phyloP scores from a whole-genome alignment of 2,797 vertebrate genomes.

The Chrysocyon brachyurus region DNA sequence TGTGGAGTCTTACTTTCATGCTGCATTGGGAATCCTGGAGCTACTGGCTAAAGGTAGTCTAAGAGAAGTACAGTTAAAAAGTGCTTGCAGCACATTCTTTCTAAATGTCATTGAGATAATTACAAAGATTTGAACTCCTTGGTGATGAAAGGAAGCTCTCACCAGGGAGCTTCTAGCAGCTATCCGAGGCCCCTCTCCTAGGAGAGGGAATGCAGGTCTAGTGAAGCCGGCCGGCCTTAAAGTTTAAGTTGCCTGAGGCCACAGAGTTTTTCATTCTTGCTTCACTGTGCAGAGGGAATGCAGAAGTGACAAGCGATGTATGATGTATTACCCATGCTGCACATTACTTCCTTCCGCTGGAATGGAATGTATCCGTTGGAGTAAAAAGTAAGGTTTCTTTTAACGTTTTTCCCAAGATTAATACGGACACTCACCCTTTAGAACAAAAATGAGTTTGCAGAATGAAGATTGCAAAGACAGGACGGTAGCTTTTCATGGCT shows the following conservation, averaged over 20 bases:
- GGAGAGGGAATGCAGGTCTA: background rate
- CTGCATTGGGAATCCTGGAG: constrained; percentile 1
- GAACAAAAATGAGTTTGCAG: background rate
- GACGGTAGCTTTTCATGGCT: background rate
- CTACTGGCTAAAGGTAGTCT: background rate
- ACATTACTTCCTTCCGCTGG: background rate
- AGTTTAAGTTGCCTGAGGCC: background rate
- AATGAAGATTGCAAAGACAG: background rate
- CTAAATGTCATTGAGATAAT: constrained; percentile 64
- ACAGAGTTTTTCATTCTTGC: background rate
- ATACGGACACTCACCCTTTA: background rate
- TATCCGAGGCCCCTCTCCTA: background rate
- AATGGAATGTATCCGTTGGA: background rate
- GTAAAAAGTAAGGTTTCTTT: constrained; percentile 23
- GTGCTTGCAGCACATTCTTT: constrained; percentile 48
- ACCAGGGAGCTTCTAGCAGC: background rate
- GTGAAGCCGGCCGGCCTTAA: background rate
- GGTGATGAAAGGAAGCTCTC: background rate
- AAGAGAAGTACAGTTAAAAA: background rate
- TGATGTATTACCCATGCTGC: background rate
- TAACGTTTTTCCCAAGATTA: background rate
- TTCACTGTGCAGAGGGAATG: background rate
- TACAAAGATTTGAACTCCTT: background rate
- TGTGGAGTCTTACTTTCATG: constrained; percentile 15
- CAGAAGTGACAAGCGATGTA: background rate